phyloP scores from a whole-genome alignment of 2,797 vertebrate genomes.

The Meda fulgida region DNA sequence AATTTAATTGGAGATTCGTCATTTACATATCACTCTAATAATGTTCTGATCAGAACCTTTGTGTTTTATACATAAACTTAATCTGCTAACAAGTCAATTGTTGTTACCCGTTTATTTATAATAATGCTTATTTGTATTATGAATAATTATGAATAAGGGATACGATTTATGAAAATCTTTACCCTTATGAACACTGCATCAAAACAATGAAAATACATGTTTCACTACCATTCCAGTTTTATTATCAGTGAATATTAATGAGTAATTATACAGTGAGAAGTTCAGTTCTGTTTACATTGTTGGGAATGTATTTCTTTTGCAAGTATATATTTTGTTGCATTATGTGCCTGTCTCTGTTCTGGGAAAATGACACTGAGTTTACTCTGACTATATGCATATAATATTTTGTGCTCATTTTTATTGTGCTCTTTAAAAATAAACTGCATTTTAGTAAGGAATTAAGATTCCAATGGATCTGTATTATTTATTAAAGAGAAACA shows the following conservation, averaged over 20 bases:
- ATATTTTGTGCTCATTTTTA: constrained; percentile 3
- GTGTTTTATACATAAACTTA: constrained; percentile 2
- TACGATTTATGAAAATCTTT: constrained; percentile 28
- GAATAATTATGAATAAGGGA: constrained; percentile 25
- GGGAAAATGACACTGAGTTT: not conserved
- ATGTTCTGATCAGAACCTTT: not conserved
- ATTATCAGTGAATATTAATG: constrained; percentile 1
- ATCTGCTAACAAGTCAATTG: constrained; percentile 4
- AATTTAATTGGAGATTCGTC: not conserved
- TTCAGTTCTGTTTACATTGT: not conserved
- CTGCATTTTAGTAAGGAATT: not conserved
- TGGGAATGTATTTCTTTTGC: not conserved
- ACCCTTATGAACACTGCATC: constrained; percentile 9
- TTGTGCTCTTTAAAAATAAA: constrained; percentile 16
- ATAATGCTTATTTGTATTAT: constrained; percentile 10
- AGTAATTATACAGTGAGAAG: not conserved
- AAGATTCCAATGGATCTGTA: not conserved
- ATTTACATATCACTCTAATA: constrained; percentile 2
- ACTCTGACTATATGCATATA: not conserved
- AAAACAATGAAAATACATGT: not conserved
- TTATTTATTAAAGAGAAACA: not conserved
- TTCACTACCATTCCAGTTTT: not conserved
- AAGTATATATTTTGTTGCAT: constrained; percentile 2
- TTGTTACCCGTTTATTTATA: constrained; percentile 15
- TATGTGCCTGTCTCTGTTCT: not conserved